Evolutionary conservation across 2,888 invertebrate genomes (phyloP).

Genomic region (Mactromeris polynyma): DNA sequence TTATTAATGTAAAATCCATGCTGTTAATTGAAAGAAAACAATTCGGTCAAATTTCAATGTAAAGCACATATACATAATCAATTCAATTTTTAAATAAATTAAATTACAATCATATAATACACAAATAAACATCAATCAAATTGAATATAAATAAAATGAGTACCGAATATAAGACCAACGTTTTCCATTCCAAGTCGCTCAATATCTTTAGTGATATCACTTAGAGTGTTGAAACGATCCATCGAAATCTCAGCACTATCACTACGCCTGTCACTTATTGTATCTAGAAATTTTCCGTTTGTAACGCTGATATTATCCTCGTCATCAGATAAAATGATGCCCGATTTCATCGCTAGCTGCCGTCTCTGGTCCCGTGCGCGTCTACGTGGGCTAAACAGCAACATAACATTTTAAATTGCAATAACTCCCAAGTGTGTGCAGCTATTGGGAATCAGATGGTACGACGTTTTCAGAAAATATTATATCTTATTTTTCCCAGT

Average conservation of each 20-base stretch:
- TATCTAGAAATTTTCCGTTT: neutral
- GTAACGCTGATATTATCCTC: neutral
- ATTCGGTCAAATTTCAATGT: too few relatives aligned
- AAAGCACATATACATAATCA: too few relatives aligned
- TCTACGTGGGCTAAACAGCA: constrained; percentile 4
- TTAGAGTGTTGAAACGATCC: constrained; percentile 9
- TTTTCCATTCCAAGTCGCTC: neutral
- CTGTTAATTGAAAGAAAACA: too few relatives aligned
- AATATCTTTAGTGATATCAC: constrained; percentile 8
- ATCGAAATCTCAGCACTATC: neutral
- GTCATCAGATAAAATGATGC: neutral
- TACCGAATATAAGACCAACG: constrained; percentile 15
- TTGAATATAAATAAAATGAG: neutral
- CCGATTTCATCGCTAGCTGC: neutral
- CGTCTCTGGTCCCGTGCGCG: neutral
- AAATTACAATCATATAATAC: too few relatives aligned
- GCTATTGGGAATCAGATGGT: neutral
- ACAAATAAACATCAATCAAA: neutral
- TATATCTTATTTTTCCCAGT: too few relatives aligned
- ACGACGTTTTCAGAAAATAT: neutral
- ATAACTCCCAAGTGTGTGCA: neutral
- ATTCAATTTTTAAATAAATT: too few relatives aligned
- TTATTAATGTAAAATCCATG: too few relatives aligned
- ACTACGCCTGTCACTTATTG: constrained; percentile 16
- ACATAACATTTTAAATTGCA: neutral